Percentiles rank a stretch among this genome's conserved stretches.
Conservation (phyloP, 2,113 vertebrate species). For the Periophthalmodon schlosseri region DNA sequence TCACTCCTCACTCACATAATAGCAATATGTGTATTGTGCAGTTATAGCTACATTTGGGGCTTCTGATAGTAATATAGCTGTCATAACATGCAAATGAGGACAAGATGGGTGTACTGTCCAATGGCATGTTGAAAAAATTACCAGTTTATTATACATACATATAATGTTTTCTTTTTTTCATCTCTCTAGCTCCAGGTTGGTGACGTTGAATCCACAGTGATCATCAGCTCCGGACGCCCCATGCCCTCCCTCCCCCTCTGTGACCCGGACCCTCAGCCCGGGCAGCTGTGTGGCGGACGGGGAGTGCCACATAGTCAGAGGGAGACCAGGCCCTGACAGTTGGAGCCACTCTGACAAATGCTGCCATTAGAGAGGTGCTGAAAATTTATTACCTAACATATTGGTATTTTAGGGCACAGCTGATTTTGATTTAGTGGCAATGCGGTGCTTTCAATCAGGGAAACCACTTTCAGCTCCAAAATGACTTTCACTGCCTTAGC, state of each 20-base stretch:
- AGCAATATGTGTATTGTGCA: not conserved
- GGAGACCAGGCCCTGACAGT: slow-evolving; percentile 69
- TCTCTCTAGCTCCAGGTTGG: not conserved
- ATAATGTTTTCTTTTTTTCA: not conserved
- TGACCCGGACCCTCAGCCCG: slow-evolving; percentile 72
- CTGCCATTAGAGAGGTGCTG: slow-evolving; percentile 73
- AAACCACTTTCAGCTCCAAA: slow-evolving; percentile 14
- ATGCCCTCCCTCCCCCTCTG: slow-evolving; percentile 49
- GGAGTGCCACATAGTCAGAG: slow-evolving; percentile 73
- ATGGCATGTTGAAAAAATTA: no score
- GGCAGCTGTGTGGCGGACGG: slow-evolving; percentile 72
- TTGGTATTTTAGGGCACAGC: slow-evolving; percentile 79
- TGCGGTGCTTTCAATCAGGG: slow-evolving; percentile 50
- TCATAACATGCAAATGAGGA: not conserved
- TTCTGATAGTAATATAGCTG: not conserved
- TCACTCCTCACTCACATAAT: not conserved
- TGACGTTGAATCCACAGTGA: not conserved
- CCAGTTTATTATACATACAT: no score
- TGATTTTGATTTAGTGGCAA: slow-evolving; percentile 72
- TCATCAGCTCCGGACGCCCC: slow-evolving; percentile 20
- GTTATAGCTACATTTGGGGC: no score
- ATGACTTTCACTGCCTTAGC: not conserved
- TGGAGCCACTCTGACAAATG: slow-evolving; percentile 72
- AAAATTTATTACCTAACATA: slow-evolving; percentile 80
- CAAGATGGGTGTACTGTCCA: not conserved